Base-by-base conservation (phyloP, 2,888 invertebrate species). In the Agrilus mali region DNA sequence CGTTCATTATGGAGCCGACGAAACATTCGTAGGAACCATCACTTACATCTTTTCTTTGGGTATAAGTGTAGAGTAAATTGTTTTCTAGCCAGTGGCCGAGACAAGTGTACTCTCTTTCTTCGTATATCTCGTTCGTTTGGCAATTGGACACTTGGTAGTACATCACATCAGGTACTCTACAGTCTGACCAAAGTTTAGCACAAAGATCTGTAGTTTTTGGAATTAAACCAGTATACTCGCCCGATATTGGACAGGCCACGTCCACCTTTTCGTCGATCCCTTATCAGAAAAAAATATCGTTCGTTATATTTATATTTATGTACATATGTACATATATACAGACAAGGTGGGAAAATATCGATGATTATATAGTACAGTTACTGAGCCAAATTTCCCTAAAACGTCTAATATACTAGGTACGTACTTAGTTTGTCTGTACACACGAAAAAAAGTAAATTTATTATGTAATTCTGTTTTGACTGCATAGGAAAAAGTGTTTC, bases 51-150 rank as follows among this genome's bases (percentile, higher is more conserved):
- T 72, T 69, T 50, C 80, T 66, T 66, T 76, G 73, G 1, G 80
- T 79, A 57, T 77, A 79, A 1, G 79, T 77, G 54, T 78, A 80
- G 45, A 77, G 69, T 1, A 75, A 63, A 14, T 73, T 73, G 31
- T 71, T 69, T 55, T 80, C 79, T 47, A 71, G 68, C 79, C 80
- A 80, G 53, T 80, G 78, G 2, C 80, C 80, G 35, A 80, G 60
- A 53, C 80, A 80, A 46, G 72, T 66, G 54, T 80, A 80, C 48
- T 77, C 74, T 13, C 80, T 68, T 59, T 79, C 79, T 70, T 79
- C 79, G 56, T 71, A 77, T 33, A 79, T 65, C 60, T 78, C 74
- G 32, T 68, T 62, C 34, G 74, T 70, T 41, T 66, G 66, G 55
- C 80, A 80, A 50, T 75, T 73, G 41, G 71, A 74, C 13, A 80